A percentile compares a stretch with the other conserved stretches of the same genome.
Conservation (phyloP, 1,140 invertebrate species). For the Lepidurus arcticus region DNA sequence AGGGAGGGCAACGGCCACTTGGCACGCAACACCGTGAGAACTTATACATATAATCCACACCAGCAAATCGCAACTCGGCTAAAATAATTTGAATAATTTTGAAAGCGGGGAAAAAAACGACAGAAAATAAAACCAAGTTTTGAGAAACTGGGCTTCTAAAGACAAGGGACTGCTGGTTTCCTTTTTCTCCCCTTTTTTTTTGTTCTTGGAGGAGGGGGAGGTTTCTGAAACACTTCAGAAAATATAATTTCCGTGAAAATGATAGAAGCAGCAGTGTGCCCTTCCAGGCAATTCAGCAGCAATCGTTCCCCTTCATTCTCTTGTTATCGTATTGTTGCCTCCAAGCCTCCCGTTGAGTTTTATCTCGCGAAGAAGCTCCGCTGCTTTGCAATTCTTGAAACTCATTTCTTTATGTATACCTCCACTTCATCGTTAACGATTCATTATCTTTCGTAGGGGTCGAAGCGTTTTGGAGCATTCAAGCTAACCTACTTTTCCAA, state of each 20-base stretch:
- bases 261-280: neutral
- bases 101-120: neutral
- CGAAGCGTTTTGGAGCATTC: neutral
- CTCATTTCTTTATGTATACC: neutral
- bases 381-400: neutral
- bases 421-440: neutral
- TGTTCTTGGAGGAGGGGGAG: neutral
- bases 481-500: neutral
- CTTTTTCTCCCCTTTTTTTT: neutral
- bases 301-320: neutral
- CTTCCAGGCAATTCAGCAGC: slow-evolving; percentile 14
- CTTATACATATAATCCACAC: neutral
- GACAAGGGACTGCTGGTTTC: neutral
- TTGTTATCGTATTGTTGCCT: neutral
- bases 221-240: neutral
- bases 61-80: neutral
- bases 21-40: slow-evolving; percentile 20
- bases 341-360: neutral
- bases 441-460: neutral
- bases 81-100: neutral
- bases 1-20: neutral
- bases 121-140: neutral
- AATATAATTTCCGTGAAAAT: slow-evolving; percentile 1
- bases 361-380: neutral
- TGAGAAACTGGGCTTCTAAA: neutral